Evolutionary conservation across 2,113 vertebrate genomes (phyloP).

Genomic region (Rynchops niger): DNA sequence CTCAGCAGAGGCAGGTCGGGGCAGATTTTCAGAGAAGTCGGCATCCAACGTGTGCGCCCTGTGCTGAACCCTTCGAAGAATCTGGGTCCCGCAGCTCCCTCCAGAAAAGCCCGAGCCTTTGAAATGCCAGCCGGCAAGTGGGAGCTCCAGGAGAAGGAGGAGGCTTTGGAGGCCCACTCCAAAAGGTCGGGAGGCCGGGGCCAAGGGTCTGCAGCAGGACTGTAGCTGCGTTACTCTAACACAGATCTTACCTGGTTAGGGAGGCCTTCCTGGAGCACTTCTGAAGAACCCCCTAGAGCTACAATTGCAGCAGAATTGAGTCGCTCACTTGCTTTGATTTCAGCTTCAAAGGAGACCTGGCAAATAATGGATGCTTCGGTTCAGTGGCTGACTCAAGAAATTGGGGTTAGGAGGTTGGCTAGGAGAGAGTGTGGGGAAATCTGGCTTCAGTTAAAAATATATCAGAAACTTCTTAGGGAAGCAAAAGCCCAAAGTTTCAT

Average conservation of each 20-base stretch:
- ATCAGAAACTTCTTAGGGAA: background rate
- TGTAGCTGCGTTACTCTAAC: fast-evolving
- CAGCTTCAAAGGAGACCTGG: conserved; percentile 50
- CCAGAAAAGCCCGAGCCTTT: background rate
- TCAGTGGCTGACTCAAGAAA: conserved; percentile 11
- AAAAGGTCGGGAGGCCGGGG: background rate
- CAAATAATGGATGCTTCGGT: background rate
- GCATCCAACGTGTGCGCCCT: background rate
- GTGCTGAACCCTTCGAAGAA: conserved; percentile 4
- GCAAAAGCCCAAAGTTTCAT: background rate
- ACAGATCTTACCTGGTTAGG: background rate
- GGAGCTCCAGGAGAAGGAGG: background rate
- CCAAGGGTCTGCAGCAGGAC: background rate
- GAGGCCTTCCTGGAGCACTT: background rate
- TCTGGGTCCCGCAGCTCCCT: background rate
- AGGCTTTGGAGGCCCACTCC: background rate
- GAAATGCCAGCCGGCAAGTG: fast-evolving
- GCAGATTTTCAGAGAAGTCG: background rate
- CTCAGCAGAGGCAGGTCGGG: conserved; percentile 35
- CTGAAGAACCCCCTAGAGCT: conserved; percentile 1
- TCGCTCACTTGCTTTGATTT: conserved; percentile 34
- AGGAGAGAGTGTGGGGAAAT: conserved; percentile 2
- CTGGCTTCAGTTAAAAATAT: conserved; percentile 11
- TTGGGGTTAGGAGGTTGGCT: background rate
- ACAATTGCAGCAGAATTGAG: background rate